Evolutionary conservation across 2,888 invertebrate species (phyloP), one percentile per base, ranked within the genome.

Genomic region (Lepidocyrtoides sp.): DNA sequence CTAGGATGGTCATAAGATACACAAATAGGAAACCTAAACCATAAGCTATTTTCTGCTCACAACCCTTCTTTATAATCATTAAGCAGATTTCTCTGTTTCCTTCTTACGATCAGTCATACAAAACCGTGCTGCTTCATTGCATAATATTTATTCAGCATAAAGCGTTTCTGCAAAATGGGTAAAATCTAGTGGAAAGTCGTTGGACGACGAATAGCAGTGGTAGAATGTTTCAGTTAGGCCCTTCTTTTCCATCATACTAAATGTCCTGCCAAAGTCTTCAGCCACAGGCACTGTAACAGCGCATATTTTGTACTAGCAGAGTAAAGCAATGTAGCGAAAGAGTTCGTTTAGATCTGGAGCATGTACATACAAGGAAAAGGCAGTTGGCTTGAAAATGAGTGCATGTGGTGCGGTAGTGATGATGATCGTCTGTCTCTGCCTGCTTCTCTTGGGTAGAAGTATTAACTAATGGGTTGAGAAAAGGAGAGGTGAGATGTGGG

Each of bases 401-500:
- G 5, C 17, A 57, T 66, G 32, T 66, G 32, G 14, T 32, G 29
- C 14, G 63, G 63, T 63, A 5, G 17, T 41, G 69, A 8, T 69
- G 10, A 5, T 69, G 66, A 69, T 84, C n/a, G 54, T 72, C 1
- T 72, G 48, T 5, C 36, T 2, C 36, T 41, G 36, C 20, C 41
- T 29, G 17, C 23, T 44, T n/a, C n/a, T n/a, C n/a, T n/a, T n/a
- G n/a, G n/a, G 26, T 23, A 5, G 5, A 36, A 36, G 69, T 36
- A 69, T 36, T n/a, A 29, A 41, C 69, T 72, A 69, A 84, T 84
- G 51, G 84, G 72, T 75, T 20, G 69, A 44, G 17, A 69, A 66
- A 60, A 54, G 48, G 10, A 29, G 85, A 86, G 87, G 87, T 87
- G 79, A 87, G 79, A 79, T 79, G 77, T 32, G 87, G 87, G 17